Base-by-base conservation (phyloP, 2,113 vertebrate genomes). In the Nesospiza acunhae region DNA sequence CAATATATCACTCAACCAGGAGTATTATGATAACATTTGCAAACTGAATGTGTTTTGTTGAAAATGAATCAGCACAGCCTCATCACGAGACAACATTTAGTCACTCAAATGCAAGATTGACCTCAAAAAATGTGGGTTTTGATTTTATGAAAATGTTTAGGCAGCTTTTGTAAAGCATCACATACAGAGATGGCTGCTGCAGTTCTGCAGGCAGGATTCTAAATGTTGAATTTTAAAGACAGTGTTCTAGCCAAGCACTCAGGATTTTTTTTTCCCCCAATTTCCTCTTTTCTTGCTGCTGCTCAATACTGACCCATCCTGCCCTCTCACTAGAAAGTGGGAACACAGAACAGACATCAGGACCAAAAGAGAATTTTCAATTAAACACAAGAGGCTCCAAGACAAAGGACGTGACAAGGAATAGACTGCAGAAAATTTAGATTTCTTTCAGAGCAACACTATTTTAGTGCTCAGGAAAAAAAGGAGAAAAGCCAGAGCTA, bases 31-130 rank as follows among this genome's bases (percentile, higher is more conserved):
- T 87, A 84, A 35, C 62, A 78, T 83, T 76, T 68, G 52, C 62
- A 93, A 94, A 80, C 44, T 52, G 74, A 88, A 82, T 72, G 72
- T 35, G 37, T 80, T 94, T 83, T 87, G 37, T 91, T 84, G 87
- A 93, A 95, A 96, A 95, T 93, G 87, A 96, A 97, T 89, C 97
- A 94, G 53, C 53, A 67, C 63, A 89, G 59, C 63, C 82, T 86
- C 89, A 68, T 89, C 93, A 77, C 1, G 17, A 91, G 90, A 62
- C 47, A 76, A 73, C 39, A 39, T 72, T 92, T 80, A 95, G 83
- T 87, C 79, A 73, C 53, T 59, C 76, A 81, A 81, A 78, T 12
- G 52, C 46, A 75, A 75, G 89, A 73, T 20, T 7, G 3, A 95
- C 87, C 52, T 56, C 24, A 64, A 95, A 68, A 90, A 96, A 97